Evolutionary conservation across 2,113 vertebrate species (phyloP), one percentile per base, ranked within the genome.

Genomic region (Siphamia tubifer): DNA sequence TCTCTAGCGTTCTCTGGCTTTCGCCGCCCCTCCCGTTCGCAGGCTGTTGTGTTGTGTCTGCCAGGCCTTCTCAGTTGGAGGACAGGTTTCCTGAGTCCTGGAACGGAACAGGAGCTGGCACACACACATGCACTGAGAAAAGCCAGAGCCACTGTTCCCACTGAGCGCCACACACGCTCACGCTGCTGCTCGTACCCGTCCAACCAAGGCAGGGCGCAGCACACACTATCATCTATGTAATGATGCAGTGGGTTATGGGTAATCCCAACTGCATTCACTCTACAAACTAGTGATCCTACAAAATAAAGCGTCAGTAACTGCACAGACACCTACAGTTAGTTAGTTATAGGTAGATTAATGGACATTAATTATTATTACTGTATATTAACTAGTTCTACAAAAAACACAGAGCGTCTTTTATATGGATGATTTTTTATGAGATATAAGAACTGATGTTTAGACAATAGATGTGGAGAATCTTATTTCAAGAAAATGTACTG

Each of bases 31-130:
- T 66, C 70, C 82, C 27, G 54, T 65, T 85, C 60, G 17, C 84
- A 89, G 83, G 77, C 90, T 90, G 87, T 86, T 84, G 74, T 86
- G 84, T 83, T 82, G 79, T 81, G 88, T 89, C 88, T 92, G 90
- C 89, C 90, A 89, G 87, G 62, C 64, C 72, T 70, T 74, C 87
- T 85, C 77, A 62, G 79, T 61, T 79, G 75, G 80, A 86, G 79
- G 61, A 19, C 85, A 85, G 84, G 84, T 90, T 92, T 91, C 87
- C 88, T 86, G 81, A 89, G 75, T 82, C 72, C 77, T 80, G 84
- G 79, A 91, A 88, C 79, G 82, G 85, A 91, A 87, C 82, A 77
- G 68, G 79, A 78, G 73, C 87, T 90, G 88, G 89, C 89, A 86
- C 63, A 12, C 79, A 76, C 57, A 72, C 19, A n/a, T n/a, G 58